Conservation (phyloP, 2,888 invertebrate species). For the Drosophila aldrichi region DNA sequence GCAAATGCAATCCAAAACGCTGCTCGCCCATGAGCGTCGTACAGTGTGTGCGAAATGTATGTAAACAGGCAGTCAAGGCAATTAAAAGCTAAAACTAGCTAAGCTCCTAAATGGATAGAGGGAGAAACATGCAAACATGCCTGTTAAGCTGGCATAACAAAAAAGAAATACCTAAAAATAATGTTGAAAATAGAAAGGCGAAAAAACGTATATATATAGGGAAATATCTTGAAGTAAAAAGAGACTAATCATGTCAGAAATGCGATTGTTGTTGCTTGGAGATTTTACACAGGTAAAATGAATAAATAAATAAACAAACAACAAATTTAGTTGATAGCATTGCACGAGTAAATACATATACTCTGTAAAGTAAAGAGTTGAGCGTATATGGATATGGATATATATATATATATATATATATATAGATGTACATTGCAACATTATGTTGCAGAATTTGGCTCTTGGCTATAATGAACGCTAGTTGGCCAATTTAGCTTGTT, state of each 20-base stretch:
- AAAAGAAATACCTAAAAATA: not conserved
- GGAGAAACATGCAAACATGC: conserved; percentile 1
- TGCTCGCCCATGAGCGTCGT: not conserved
- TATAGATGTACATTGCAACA: too few relatives aligned
- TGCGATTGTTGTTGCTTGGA: conserved; percentile 21
- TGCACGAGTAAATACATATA: not conserved
- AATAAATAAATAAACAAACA: conserved; percentile 32
- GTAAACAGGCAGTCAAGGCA: conserved; percentile 47
- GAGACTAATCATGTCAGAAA: conserved; percentile 31
- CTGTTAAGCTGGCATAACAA: conserved; percentile 23
- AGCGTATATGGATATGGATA: not conserved
- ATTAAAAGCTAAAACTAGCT: conserved; percentile 55
- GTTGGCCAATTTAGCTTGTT: not conserved
- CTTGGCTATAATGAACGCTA: not conserved
- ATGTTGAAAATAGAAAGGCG: not conserved
- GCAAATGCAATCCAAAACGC: not conserved
- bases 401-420: too few relatives aligned
- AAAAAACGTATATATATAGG: not conserved
- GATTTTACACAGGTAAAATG: conserved; percentile 39
- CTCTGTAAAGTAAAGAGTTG: not conserved
- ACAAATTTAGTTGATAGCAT: not conserved
- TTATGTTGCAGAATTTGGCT: too few relatives aligned
- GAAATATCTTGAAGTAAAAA: conserved; percentile 1
- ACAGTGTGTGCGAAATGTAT: conserved; percentile 48
- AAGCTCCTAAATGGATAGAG: conserved; percentile 41